Evolutionary conservation across 2,113 vertebrate genomes (phyloP).

Genomic region (Phyllostomus hastatus): DNA sequence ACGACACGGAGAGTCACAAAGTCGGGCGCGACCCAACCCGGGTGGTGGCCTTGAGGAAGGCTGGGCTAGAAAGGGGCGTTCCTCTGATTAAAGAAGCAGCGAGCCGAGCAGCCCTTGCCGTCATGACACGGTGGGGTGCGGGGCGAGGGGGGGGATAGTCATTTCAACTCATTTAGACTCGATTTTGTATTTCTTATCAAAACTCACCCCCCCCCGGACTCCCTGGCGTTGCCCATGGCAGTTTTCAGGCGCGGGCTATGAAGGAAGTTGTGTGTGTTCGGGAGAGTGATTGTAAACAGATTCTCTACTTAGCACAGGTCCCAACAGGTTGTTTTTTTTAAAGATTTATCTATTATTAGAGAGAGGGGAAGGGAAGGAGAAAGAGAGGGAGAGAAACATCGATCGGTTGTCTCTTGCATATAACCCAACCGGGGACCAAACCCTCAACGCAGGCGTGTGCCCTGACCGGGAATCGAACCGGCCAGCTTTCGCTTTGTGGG

Average conservation of each 20-base stretch:
- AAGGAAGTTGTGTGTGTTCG: neutral
- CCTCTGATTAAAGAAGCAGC: neutral
- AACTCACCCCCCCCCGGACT: neutral
- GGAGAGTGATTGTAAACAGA: neutral
- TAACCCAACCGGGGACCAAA: too few species aligned
- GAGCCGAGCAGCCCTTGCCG: neutral
- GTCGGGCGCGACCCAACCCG: neutral
- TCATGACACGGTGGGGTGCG: neutral
- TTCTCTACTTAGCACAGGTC: neutral
- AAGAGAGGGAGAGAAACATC: too few species aligned
- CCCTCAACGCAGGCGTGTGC: too few species aligned
- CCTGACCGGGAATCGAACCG: too few species aligned
- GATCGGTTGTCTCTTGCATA: too few species aligned
- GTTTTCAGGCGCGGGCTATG: neutral
- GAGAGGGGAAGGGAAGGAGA: too few species aligned
- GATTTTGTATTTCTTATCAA: neutral
- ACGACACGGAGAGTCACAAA: neutral
- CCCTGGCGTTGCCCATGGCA: neutral
- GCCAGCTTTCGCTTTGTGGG: too few species aligned
- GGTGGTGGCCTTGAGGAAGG: neutral
- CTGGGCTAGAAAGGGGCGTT: neutral
- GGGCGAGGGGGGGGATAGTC: accelerated
- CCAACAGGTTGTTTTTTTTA: neutral
- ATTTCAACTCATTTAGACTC: neutral
- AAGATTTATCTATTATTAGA: too few species aligned